These are phyloP conservation scores for Brachynemurus nebulosus DNA, from an alignment of 2,888 invertebrate genomes.

Conservation along the genomic window DNA sequence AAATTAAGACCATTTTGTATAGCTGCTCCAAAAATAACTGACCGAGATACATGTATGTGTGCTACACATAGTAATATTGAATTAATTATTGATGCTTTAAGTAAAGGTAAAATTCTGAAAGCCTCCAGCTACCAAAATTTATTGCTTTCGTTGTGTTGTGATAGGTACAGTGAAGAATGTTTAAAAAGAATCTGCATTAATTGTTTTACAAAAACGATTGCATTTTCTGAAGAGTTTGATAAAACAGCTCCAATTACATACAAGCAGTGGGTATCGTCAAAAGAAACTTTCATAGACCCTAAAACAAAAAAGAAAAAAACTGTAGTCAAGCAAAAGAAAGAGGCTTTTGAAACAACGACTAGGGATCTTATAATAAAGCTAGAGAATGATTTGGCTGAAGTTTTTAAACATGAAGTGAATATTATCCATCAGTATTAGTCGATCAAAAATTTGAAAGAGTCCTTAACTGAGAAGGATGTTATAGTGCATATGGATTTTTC, in stretches of 20 bases:
- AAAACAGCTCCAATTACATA: too few species aligned
- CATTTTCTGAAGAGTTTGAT: conserved; percentile 4
- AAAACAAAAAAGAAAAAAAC: conserved; percentile 22
- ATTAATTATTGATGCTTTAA: too few species aligned
- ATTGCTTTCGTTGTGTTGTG: neutral
- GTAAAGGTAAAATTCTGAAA: too few species aligned
- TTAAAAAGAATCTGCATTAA: neutral
- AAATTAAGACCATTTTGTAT: neutral
- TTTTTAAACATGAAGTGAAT: conserved; percentile 10
- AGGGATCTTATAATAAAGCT: neutral
- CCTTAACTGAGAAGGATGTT: conserved; percentile 12
- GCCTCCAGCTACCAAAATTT: too few species aligned
- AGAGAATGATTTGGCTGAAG: conserved; percentile 8
- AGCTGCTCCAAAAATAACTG: neutral
- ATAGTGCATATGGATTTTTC: conserved; percentile 14
- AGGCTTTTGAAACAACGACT: conserved; percentile 4
- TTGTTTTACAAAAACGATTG: conserved; percentile 2
- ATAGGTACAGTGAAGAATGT: conserved; percentile 9
- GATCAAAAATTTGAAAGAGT: conserved; percentile 11
- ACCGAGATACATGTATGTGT: too few species aligned
- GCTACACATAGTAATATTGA: too few species aligned
- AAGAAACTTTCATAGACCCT: conserved; percentile 12
- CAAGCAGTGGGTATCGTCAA: neutral
- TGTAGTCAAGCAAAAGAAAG: too few species aligned
- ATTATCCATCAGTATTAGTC: conserved; percentile 13